These are phyloP conservation scores for Omphaloscelis lunosa DNA, from an alignment of 2,888 invertebrate species.

Conservation along the genomic window DNA sequence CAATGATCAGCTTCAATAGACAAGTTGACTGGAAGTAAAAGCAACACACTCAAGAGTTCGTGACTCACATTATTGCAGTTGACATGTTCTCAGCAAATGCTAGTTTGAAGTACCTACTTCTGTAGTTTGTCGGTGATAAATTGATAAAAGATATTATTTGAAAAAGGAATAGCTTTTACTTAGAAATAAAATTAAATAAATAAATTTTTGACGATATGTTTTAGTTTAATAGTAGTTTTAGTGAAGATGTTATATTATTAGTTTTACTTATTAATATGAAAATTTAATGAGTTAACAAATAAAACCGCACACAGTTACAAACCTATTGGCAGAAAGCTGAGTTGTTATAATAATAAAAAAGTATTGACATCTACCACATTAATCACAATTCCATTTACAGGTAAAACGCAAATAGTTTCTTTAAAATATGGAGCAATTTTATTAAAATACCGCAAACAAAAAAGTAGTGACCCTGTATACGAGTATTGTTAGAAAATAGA, in stretches of 20 bases:
- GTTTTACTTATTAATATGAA: neutral
- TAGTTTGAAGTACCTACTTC: neutral
- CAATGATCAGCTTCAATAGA: conserved; percentile 14
- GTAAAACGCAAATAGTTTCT: neutral
- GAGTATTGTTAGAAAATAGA: conserved; percentile 40
- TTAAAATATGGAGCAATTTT: neutral
- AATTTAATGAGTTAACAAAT: too few relatives aligned
- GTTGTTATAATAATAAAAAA: too few relatives aligned
- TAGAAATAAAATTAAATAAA: neutral
- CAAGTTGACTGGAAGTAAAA: conserved; percentile 21
- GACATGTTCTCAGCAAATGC: neutral
- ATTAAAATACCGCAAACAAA: conserved; percentile 2
- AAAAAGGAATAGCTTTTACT: neutral
- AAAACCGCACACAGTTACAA: neutral
- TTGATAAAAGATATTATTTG: neutral
- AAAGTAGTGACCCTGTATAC: conserved; percentile 20
- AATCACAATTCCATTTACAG: too few relatives aligned
- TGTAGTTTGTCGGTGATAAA: neutral
- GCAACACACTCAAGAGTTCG: neutral
- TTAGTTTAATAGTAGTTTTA: neutral
- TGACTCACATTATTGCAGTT: conserved; percentile 12
- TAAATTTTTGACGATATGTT: neutral
- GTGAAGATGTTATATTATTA: neutral
- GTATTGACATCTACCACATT: too few relatives aligned
- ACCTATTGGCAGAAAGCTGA: neutral